phyloP scores from a whole-genome alignment of 2,113 vertebrate species.

The Talpa occidentalis region DNA sequence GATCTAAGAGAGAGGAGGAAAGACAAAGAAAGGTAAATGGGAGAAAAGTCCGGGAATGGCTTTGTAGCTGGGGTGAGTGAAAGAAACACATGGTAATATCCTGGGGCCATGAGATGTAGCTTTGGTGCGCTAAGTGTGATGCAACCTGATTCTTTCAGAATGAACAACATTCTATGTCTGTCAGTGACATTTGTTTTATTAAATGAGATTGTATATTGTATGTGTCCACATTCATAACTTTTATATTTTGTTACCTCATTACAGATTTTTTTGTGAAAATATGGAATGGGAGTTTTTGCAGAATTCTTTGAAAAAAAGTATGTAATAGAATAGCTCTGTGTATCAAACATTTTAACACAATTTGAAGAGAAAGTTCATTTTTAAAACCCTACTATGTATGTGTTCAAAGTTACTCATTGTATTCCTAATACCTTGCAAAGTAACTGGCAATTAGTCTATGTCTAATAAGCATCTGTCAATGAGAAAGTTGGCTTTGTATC shows the following conservation, averaged over 20 bases:
- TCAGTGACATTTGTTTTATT: slow-evolving; percentile 46
- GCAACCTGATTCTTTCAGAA: slow-evolving; percentile 22
- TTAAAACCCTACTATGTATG: slow-evolving; percentile 12
- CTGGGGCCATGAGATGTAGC: background rate
- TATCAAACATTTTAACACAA: slow-evolving; percentile 30
- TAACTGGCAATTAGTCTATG: slow-evolving; percentile 32
- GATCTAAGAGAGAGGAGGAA: background rate
- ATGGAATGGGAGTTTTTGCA: slow-evolving; percentile 40
- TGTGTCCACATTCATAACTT: background rate
- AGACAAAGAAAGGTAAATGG: slow-evolving; percentile 36
- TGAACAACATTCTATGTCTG: slow-evolving; percentile 8
- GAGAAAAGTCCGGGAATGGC: slow-evolving; percentile 45
- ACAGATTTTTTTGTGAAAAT: slow-evolving; percentile 57
- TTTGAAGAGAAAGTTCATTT: background rate
- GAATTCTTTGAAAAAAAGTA: slow-evolving; percentile 32
- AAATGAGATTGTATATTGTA: background rate
- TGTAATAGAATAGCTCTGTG: background rate
- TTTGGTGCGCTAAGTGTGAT: background rate
- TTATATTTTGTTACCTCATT: slow-evolving; percentile 32
- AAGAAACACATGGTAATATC: background rate
- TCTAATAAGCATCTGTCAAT: background rate
- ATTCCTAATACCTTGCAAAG: background rate
- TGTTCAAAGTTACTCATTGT: slow-evolving; percentile 1
- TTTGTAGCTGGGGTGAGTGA: background rate
- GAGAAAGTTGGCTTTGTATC: background rate